A percentile compares a stretch with the other conserved stretches of the same genome.
These are phyloP conservation scores for Macropus fuliginosus DNA, from an alignment of 2,797 vertebrate species.

Conservation along the genomic window DNA sequence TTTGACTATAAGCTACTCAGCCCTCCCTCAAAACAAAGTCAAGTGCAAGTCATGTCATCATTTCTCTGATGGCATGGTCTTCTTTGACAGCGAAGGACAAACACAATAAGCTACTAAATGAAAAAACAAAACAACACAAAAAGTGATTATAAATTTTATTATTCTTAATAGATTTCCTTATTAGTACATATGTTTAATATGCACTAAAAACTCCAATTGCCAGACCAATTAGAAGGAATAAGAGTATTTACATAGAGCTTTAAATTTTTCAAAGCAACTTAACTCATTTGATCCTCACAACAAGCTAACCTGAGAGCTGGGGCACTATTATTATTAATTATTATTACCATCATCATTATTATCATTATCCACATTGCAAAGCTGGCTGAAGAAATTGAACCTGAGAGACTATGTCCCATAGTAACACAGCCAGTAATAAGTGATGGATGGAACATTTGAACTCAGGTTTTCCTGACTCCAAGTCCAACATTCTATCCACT, in stretches of 20 bases:
- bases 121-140: not conserved
- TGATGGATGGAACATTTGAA: not conserved
- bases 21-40: too few relatives aligned
- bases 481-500: not conserved
- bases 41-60: too few relatives aligned
- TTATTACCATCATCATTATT: too few relatives aligned
- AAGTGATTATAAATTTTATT: not conserved
- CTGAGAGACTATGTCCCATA: not conserved
- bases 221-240: not conserved
- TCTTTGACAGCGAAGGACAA: too few relatives aligned
- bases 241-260: not conserved
- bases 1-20: not conserved
- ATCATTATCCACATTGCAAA: not conserved
- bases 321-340: not conserved
- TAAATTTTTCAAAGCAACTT: not conserved
- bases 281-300: not conserved
- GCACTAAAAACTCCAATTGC: not conserved
- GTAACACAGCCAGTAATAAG: not conserved
- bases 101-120: not conserved
- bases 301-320: not conserved
- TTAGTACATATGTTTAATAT: not conserved
- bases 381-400: not conserved
- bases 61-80: too few relatives aligned
- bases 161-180: not conserved
- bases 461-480: not conserved